Percentiles rank a stretch among this genome's conserved stretches.
These are phyloP conservation scores for Aix galericulata DNA, from an alignment of 2,113 vertebrate species.

Conservation along the genomic window DNA sequence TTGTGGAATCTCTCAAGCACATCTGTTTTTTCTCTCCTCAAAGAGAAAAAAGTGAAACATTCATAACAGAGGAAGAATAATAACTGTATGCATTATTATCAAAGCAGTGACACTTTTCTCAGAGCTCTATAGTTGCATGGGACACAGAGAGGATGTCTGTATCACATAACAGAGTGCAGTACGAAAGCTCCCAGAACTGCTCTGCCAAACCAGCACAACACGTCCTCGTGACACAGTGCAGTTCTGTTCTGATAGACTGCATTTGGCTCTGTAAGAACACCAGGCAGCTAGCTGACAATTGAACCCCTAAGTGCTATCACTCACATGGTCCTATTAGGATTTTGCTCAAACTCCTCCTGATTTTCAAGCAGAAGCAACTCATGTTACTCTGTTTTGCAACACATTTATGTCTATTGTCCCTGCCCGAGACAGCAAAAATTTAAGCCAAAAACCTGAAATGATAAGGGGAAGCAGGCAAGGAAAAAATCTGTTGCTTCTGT, in stretches of 20 bases:
- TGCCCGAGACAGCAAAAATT: neutral
- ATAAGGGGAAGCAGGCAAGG: neutral
- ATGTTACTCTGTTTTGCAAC: neutral
- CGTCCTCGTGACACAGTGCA: accelerated
- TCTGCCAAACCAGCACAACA: neutral
- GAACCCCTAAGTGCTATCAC: neutral
- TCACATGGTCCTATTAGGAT: neutral
- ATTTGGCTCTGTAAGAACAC: accelerated
- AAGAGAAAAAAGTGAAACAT: neutral
- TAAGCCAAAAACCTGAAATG: neutral
- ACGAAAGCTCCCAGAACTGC: neutral
- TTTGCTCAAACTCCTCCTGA: neutral
- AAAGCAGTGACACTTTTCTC: neutral
- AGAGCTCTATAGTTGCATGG: accelerated
- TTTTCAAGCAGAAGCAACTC: neutral
- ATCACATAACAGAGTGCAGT: neutral
- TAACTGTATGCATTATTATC: neutral
- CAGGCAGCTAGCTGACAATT: neutral
- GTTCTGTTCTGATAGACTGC: accelerated
- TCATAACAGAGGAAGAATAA: neutral
- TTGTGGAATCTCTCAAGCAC: neutral
- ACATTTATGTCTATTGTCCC: accelerated
- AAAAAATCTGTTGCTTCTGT: neutral
- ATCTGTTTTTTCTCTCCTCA: conserved; percentile 4
- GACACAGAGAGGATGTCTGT: neutral